Evolutionary conservation across 2,888 invertebrate species (phyloP), one percentile per base, ranked within the genome.

Genomic region (Eristalinus aeneus): DNA sequence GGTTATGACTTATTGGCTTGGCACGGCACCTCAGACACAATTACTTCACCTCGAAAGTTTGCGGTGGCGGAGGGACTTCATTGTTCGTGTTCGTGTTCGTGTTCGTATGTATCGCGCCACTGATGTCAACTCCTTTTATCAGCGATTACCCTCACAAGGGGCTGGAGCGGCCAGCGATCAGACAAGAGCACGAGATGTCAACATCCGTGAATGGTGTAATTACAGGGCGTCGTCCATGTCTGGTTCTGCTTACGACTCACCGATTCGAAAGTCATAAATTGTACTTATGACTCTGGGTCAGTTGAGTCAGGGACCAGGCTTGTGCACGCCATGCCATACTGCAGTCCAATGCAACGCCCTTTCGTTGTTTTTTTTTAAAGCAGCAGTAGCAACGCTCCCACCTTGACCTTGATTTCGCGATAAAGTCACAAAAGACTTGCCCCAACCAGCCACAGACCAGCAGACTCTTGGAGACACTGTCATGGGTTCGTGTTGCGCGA

Each of bases 1-100:
- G 82, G 86, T 78, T 86, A 78, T 86, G 86, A 86, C 81, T 86
- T 86, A 86, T 82, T 82, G 86, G 74, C 82, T 78, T 78, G 82
- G 78, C 81, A 86, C 74, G 82, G 74, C 67, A 82, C 69, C 86
- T 68, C 71, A 86, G 77, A 82, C 78, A 86, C 82, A 86, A 86
- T 86, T 86, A 82, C 82, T 81, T 81, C 81, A 81, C 84, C 84
- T 85, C 85, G 81, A 77, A 80, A 85, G 84, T 80, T 75, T 53
- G 34, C 68, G 39, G 65, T 34, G 36, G 74, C 27, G 60, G 75
- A 67, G 58, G 32, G 22, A 56, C 22, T 11, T 31, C 54, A 16
- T 69, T 75, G 64, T 64, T 56, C 64, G 72, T 23, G 22, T 36
- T 31, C 31, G 60, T 65, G 64, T 64, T 56, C 64, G 72, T 23